A percentile compares a stretch with the other conserved stretches of the same genome.
phyloP scores from a whole-genome alignment of 2,888 invertebrate genomes.

The Platycnemis pennipes region DNA sequence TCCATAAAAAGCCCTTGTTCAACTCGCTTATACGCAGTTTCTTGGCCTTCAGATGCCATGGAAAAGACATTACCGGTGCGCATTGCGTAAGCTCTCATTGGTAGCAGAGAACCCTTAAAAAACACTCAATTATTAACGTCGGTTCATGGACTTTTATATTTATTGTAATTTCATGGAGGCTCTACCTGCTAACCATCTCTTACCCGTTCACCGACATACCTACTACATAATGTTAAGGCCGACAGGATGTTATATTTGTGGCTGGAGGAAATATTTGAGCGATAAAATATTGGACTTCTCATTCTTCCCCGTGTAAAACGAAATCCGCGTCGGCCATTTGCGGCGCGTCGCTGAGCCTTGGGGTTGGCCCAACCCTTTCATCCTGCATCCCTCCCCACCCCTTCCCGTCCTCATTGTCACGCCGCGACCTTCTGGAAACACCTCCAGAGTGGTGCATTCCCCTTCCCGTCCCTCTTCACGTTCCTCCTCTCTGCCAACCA shows the following conservation, averaged over 20 bases:
- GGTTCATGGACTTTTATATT: not conserved
- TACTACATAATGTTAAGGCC: not conserved
- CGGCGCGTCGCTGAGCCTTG: not conserved
- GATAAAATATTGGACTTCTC: not conserved
- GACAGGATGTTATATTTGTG: not conserved
- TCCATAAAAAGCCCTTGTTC: not conserved
- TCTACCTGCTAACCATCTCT: not conserved
- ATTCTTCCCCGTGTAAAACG: not conserved
- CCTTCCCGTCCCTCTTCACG: not conserved
- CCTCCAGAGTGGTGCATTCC: not conserved
- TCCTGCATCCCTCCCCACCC: not conserved
- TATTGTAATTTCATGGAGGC: not conserved
- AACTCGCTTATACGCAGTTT: not conserved
- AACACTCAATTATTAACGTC: not conserved
- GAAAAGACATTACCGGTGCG: not conserved
- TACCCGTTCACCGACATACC: not conserved
- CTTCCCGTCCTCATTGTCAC: slow-evolving; percentile 23
- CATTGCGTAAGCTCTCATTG: not conserved
- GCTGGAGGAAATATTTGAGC: not conserved
- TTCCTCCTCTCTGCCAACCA: not conserved
- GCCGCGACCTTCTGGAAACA: slow-evolving; percentile 6
- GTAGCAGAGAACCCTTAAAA: not conserved
- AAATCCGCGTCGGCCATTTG: slow-evolving; percentile 58
- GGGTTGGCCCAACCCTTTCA: slow-evolving; percentile 29
- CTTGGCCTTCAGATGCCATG: not conserved